Evolutionary conservation across 2,797 vertebrate genomes (phyloP), one percentile per base, ranked within the genome.

Genomic region (Halcyon smyrnensis): DNA sequence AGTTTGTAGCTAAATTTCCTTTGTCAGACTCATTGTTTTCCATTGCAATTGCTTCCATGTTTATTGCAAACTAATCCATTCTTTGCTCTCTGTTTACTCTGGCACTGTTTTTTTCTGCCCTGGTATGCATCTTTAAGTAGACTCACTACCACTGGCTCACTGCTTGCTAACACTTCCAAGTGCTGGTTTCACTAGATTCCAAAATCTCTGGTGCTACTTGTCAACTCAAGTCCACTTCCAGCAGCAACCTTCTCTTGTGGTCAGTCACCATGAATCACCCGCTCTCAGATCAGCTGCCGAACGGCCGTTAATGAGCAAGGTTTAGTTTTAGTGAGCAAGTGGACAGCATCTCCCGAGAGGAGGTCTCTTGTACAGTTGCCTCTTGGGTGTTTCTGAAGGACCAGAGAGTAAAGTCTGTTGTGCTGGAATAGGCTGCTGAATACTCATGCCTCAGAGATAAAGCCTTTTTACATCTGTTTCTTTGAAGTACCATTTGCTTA

Each of bases 61-160:
- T 95, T 93, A 74, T 82, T 94, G 74, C 85, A 90, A 90, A 87
- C 56, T 75, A 87, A 80, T 94, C 86, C 89, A 45, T 73, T 83
- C 67, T 85, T 45, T 90, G 56, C 74, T 79, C 84, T 95, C 70
- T 96, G 80, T 93, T 96, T 96, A 95, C 68, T 23, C 80, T 95
- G 90, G 94, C 88, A 75, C 51, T 50, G 36, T 1, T 5, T 59
- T 93, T 93, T 77, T 78, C 56, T 93, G 77, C 56, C 74, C 48
- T 89, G 88, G 70, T 84, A 77, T 90, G 88, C 67, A 89, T 92
- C 41, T 90, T 77, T 65, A 90, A 93, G 84, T 83, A 89, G 81
- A 83, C 80, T 90, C 67, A 62, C 18, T 43, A 59, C 75, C 59
- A 51, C 41, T 84, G 77, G 48, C 65, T 70, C 36, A 16, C 77